Percentiles rank a stretch among this genome's conserved stretches.
Evolutionary conservation across 2,888 invertebrate genomes (phyloP).

Genomic region (Agrilus cyanescens): DNA sequence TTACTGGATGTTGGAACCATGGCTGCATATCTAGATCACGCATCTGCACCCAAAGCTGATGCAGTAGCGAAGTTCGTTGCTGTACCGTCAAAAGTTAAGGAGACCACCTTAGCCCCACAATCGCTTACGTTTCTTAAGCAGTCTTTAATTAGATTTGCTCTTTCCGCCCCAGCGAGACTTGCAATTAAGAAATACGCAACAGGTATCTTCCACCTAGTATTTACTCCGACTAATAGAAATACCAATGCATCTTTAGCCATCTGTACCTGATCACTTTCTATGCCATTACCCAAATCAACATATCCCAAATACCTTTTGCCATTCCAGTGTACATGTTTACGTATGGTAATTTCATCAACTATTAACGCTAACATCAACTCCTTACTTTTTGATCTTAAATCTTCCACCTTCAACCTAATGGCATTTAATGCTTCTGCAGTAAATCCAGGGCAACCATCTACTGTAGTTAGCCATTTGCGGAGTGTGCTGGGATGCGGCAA

Average conservation of each 20-base stretch:
- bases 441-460: conserved; percentile 15
- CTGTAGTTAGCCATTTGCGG: conserved; percentile 12
- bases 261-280: conserved; percentile 4
- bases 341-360: conserved; percentile 18
- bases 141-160: conserved; percentile 11
- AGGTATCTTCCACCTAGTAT: conserved; percentile 14
- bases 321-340: conserved; percentile 8
- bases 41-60: conserved; percentile 2
- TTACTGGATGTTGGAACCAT: conserved; percentile 14
- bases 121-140: conserved; percentile 9
- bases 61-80: conserved; percentile 13
- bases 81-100: conserved; percentile 15
- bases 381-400: conserved; percentile 2
- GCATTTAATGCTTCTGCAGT: conserved; percentile 8
- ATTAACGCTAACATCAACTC: conserved; percentile 10
- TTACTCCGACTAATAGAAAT: conserved; percentile 12
- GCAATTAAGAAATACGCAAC: conserved; percentile 17
- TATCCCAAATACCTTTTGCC: conserved; percentile 14
- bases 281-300: conserved; percentile 8
- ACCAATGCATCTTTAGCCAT: conserved; percentile 12
- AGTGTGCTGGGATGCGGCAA: conserved; percentile 16
- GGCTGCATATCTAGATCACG: conserved; percentile 9
- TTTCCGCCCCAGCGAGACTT: conserved; percentile 10
- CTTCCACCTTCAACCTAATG: conserved; percentile 1
- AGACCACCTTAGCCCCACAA: conserved; percentile 9